phyloP scores from a whole-genome alignment of 2,888 invertebrate species.

The Lomographa bimaculata region DNA sequence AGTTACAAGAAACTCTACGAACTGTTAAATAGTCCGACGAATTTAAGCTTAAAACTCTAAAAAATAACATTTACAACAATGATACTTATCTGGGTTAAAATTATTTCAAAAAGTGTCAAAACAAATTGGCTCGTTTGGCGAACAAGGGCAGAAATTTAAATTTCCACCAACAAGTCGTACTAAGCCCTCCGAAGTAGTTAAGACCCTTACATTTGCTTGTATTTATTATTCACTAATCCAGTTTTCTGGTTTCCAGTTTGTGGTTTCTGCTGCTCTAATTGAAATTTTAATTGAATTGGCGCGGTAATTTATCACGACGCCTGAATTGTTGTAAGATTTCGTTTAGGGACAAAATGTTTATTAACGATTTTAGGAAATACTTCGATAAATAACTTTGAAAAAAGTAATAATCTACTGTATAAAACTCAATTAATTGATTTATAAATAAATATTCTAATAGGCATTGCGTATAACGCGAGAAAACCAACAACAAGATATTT shows the following conservation, averaged over 20 bases:
- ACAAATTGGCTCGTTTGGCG: constrained; percentile 33
- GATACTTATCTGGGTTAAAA: constrained; percentile 11
- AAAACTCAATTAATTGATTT: no score
- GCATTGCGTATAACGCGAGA: no score
- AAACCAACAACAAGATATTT: no score
- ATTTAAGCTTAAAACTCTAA: no score
- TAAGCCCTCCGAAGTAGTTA: constrained; percentile 42
- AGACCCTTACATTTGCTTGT: constrained; percentile 41
- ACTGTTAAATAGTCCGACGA: no score
- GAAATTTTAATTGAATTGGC: constrained; percentile 40
- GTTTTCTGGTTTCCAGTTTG: constrained; percentile 35
- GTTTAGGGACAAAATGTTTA: constrained; percentile 11
- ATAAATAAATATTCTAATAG: no score
- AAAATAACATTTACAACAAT: constrained; percentile 11
- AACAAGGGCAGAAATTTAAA: constrained; percentile 41
- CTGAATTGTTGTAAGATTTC: constrained; percentile 13
- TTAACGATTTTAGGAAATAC: no score
- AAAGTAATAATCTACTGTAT: no score
- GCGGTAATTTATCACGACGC: constrained; percentile 32
- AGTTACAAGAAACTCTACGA: no score
- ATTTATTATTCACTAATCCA: constrained; percentile 46
- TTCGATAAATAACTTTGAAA: no score
- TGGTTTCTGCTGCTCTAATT: constrained; percentile 37
- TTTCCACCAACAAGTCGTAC: constrained; percentile 41
- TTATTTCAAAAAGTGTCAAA: constrained; percentile 28